These are phyloP conservation scores for Leptosomus discolor DNA, from an alignment of 2,113 vertebrate species.

Conservation along the genomic window DNA sequence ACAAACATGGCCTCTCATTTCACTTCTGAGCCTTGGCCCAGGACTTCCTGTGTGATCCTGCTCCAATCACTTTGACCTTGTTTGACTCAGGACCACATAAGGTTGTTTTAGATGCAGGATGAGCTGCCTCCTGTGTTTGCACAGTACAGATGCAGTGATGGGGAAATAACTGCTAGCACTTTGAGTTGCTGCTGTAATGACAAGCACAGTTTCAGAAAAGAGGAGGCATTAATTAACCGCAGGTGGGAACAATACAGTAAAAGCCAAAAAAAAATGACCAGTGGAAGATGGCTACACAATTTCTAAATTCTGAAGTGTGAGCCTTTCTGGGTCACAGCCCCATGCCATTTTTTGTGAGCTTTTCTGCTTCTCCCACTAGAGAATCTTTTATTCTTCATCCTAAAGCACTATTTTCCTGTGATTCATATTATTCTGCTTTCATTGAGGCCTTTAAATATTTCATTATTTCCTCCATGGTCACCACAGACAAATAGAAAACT, in stretches of 20 bases:
- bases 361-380: not conserved
- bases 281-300: not conserved
- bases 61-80: not conserved
- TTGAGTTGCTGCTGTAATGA: not conserved
- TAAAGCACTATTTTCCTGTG: not conserved
- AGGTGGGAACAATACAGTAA: not conserved
- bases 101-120: not conserved
- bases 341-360: not conserved
- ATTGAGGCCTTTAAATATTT: not conserved
- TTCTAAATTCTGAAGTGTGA: not conserved
- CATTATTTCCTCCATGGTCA: not conserved
- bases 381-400: not conserved
- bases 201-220: not conserved
- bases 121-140: not conserved
- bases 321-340: not conserved
- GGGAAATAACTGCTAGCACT: not conserved
- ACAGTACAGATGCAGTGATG: not conserved
- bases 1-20: not conserved
- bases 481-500: not conserved
- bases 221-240: not conserved
- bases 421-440: not conserved
- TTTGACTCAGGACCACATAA: not conserved
- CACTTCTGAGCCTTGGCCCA: not conserved
- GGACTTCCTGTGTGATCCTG: not conserved
- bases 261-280: not conserved